These are phyloP conservation scores for Chrysaora quinquecirrha DNA, from an alignment of 30 jellyfish, hydroid and myxozoan genomes.

Conservation along the genomic window DNA sequence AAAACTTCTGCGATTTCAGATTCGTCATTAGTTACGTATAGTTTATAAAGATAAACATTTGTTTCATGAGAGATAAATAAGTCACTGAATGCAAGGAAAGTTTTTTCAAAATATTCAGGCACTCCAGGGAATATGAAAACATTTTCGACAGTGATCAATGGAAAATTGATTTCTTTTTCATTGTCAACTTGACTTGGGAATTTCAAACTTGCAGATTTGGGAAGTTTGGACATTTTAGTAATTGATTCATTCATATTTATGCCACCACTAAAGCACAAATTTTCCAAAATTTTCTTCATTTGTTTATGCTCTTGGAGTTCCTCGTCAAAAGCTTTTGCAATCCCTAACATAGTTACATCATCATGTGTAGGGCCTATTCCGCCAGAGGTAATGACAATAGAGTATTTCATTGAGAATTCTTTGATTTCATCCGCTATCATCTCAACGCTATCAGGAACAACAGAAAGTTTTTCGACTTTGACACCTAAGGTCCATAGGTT, in stretches of 20 bases:
- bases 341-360: slow-evolving; percentile 83
- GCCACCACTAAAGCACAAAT: slow-evolving; percentile 20
- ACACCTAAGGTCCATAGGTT: slow-evolving; percentile 91
- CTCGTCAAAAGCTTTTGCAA: slow-evolving; percentile 84
- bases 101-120: slow-evolving; percentile 79
- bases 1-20: slow-evolving; percentile 65
- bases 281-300: slow-evolving; percentile 31
- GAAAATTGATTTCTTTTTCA: slow-evolving; percentile 39
- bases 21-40: slow-evolving; percentile 77
- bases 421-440: slow-evolving; percentile 62
- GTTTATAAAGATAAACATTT: slow-evolving; percentile 59
- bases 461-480: slow-evolving; percentile 62
- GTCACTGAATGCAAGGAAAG: slow-evolving; percentile 54
- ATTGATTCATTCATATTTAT: slow-evolving; percentile 29
- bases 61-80: slow-evolving; percentile 50
- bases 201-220: slow-evolving; percentile 68
- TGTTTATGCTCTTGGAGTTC: slow-evolving; percentile 51
- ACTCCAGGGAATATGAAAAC: slow-evolving; percentile 89
- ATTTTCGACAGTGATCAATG: slow-evolving; percentile 64
- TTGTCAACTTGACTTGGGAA: slow-evolving; percentile 35
- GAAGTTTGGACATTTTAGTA: slow-evolving; percentile 75
- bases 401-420: slow-evolving; percentile 58
- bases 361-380: slow-evolving; percentile 99
- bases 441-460: slow-evolving; percentile 73
- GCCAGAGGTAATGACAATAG: slow-evolving; percentile 81